These are phyloP conservation scores for Sthenelais limicola DNA, from an alignment of 2,888 invertebrate species.

Conservation along the genomic window DNA sequence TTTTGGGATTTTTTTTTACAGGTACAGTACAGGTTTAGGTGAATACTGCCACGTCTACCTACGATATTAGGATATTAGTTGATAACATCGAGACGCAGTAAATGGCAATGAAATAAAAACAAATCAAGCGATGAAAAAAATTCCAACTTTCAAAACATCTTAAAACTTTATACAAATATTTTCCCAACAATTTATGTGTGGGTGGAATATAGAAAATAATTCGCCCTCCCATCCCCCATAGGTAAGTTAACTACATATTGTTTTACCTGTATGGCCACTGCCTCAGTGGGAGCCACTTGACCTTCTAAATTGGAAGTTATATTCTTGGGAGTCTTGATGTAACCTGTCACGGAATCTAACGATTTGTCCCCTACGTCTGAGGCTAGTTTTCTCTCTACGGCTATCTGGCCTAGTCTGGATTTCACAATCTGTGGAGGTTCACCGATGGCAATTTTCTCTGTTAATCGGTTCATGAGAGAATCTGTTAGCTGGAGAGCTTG, in stretches of 20 bases:
- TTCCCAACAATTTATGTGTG: too few relatives aligned
- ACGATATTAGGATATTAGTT: too few relatives aligned
- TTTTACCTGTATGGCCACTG: slow-evolving; percentile 50
- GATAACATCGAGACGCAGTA: too few relatives aligned
- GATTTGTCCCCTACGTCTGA: slow-evolving; percentile 52
- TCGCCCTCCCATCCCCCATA: slow-evolving; percentile 44
- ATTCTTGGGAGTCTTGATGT: slow-evolving; percentile 54
- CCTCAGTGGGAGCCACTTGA: slow-evolving; percentile 43
- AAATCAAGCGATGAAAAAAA: too few relatives aligned
- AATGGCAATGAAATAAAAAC: too few relatives aligned
- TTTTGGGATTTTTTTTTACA: too few relatives aligned
- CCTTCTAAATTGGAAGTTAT: too few relatives aligned
- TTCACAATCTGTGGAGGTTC: slow-evolving; percentile 53
- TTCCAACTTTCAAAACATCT: too few relatives aligned
- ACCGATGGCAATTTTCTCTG: slow-evolving; percentile 55
- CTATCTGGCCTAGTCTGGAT: slow-evolving; percentile 53
- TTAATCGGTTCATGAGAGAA: slow-evolving; percentile 53
- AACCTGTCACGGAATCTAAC: slow-evolving; percentile 47
- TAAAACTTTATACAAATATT: too few relatives aligned
- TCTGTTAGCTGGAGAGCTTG: slow-evolving; percentile 55
- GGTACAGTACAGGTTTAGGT: too few relatives aligned
- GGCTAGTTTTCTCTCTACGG: slow-evolving; percentile 52
- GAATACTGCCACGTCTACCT: too few relatives aligned
- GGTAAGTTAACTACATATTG: slow-evolving; percentile 35
- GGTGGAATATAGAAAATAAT: too few relatives aligned